A percentile compares a stretch with the other conserved stretches of the same genome.
Evolutionary conservation across 2,797 vertebrate genomes (phyloP).

Genomic region (Odontamblyopus lacepedii): DNA sequence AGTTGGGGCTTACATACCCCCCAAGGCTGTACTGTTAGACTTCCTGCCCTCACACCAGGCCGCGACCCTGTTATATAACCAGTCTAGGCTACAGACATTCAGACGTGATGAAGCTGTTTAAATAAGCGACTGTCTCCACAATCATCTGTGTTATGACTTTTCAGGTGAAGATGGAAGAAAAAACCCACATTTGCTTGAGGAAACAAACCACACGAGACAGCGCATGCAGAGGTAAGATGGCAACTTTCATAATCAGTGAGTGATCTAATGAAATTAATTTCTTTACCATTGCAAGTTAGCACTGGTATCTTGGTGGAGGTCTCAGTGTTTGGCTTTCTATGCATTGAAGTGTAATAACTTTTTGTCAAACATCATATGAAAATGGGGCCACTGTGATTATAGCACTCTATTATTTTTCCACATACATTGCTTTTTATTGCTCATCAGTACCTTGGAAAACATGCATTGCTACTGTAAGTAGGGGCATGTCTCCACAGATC

Average conservation of each 20-base stretch:
- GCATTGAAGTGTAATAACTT: too few species aligned
- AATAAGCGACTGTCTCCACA: conserved; percentile 37
- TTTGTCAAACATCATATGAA: too few species aligned
- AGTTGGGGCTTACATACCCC: conserved; percentile 46
- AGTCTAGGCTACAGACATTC: conserved; percentile 43
- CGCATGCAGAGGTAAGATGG: conserved; percentile 81
- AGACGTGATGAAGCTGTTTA: conserved; percentile 28
- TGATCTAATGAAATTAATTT: too few species aligned
- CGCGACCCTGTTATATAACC: conserved; percentile 74
- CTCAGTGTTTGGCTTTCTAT: too few species aligned
- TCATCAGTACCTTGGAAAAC: too few species aligned
- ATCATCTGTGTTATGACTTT: conserved; percentile 33
- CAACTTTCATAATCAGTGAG: neutral
- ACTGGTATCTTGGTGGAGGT: too few species aligned
- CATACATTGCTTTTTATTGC: too few species aligned
- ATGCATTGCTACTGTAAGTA: too few species aligned
- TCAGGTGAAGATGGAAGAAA: conserved; percentile 65
- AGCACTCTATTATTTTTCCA: too few species aligned
- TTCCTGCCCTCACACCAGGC: conserved; percentile 64
- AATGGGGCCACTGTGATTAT: too few species aligned
- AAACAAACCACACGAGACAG: conserved; percentile 66
- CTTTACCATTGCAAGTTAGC: too few species aligned
- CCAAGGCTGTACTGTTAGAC: conserved; percentile 64
- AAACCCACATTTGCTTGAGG: conserved; percentile 70
- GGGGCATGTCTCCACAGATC: too few species aligned